These are phyloP conservation scores for Torymus auratus DNA, from an alignment of 2,888 invertebrate species.

Conservation along the genomic window DNA sequence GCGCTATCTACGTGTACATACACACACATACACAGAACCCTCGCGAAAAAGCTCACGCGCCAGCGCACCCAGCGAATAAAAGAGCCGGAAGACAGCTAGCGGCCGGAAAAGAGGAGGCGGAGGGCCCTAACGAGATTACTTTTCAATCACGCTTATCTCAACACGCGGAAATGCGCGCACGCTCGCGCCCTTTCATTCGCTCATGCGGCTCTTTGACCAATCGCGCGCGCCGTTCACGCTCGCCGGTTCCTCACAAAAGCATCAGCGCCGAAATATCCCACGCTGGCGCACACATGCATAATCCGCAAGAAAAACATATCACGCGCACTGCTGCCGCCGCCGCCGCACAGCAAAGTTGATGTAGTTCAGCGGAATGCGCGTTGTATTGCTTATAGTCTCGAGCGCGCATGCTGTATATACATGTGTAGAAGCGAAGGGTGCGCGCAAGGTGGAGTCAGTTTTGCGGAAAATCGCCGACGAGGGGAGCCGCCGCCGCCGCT, in stretches of 20 bases:
- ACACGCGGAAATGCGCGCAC: neutral
- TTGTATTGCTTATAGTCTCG: too few relatives aligned
- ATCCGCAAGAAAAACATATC: neutral
- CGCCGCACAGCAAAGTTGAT: too few relatives aligned
- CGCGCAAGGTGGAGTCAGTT: constrained; percentile 50
- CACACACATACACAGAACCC: too few relatives aligned
- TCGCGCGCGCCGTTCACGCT: neutral
- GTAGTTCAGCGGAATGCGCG: neutral
- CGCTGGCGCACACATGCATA: too few relatives aligned
- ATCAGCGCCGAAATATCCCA: too few relatives aligned
- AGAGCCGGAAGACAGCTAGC: neutral
- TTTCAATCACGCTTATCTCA: constrained; percentile 43
- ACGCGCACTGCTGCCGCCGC: neutral
- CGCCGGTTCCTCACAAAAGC: too few relatives aligned
- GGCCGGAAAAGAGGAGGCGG: neutral
- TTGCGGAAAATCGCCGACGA: constrained; percentile 52
- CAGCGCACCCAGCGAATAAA: neutral
- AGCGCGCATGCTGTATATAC: too few relatives aligned
- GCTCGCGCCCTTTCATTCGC: neutral
- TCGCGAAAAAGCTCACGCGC: too few relatives aligned
- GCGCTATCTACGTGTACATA: too few relatives aligned
- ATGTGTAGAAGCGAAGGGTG: neutral
- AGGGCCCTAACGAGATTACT: constrained; percentile 37
- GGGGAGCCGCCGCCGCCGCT: neutral
- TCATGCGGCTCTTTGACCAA: constrained; percentile 30